A percentile compares a stretch with the other conserved stretches of the same genome.
Evolutionary conservation across 2,797 vertebrate species (phyloP).

Genomic region (Adrianichthys oophorus): DNA sequence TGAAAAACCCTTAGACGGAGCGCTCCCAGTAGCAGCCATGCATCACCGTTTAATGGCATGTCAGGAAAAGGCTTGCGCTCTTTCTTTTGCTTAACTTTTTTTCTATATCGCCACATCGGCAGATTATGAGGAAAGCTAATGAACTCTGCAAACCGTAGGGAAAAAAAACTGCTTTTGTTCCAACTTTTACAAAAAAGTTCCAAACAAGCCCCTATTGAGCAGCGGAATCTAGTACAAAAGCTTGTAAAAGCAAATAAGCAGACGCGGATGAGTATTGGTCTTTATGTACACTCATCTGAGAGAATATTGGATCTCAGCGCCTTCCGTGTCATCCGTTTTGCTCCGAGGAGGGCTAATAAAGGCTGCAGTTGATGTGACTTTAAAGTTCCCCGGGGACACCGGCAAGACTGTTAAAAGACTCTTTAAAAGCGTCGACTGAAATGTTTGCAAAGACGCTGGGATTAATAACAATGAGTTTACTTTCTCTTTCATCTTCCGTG

Average conservation of each 20-base stretch:
- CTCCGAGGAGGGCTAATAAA: slow-evolving; percentile 63
- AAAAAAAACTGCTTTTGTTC: slow-evolving; percentile 43
- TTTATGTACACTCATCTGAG: slow-evolving; percentile 51
- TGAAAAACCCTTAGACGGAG: slow-evolving; percentile 50
- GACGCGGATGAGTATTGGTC: slow-evolving; percentile 41
- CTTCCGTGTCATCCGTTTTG: slow-evolving; percentile 56
- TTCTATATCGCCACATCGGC: slow-evolving; percentile 70
- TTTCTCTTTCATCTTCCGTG: slow-evolving; percentile 27
- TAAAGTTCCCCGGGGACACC: slow-evolving; percentile 52
- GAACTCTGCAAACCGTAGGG: slow-evolving; percentile 63
- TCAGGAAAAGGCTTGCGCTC: slow-evolving; percentile 46
- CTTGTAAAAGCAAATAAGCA: slow-evolving; percentile 62
- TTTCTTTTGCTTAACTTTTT: slow-evolving; percentile 58
- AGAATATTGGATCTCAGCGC: slow-evolving; percentile 63
- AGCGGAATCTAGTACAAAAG: slow-evolving; percentile 64
- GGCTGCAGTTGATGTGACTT: slow-evolving; percentile 61
- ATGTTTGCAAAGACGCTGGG: slow-evolving; percentile 27
- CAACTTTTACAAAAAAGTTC: slow-evolving; percentile 55
- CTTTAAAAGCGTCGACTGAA: slow-evolving; percentile 34
- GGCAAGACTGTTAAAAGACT: slow-evolving; percentile 41
- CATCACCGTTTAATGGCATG: slow-evolving; percentile 75
- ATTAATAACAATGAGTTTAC: slow-evolving; percentile 52
- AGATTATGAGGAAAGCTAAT: slow-evolving; percentile 78
- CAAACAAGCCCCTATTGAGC: slow-evolving; percentile 56
- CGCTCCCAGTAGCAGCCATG: slow-evolving; percentile 53